Evolutionary conservation across 2,797 vertebrate genomes (phyloP), one percentile per base, ranked within the genome.

Genomic region (Scarus forsteni): DNA sequence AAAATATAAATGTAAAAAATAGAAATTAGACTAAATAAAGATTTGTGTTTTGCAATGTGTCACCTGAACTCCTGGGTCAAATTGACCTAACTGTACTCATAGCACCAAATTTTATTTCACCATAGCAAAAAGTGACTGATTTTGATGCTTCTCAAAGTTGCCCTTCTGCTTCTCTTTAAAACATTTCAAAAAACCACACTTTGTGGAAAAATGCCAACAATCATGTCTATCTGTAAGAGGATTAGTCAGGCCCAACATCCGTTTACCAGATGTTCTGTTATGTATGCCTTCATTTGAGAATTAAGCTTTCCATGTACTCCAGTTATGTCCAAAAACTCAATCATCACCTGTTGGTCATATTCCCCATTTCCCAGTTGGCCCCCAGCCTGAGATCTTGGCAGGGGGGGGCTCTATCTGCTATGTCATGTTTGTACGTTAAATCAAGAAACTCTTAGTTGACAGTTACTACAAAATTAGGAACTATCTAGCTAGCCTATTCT

Each of bases 201-300:
- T 44, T 52, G 61, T 46, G 49, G 58, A 69, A 68, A 71, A 65
- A 55, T 68, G 75, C 46, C 70, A 75, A 70, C 65, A 73, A 51
- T 66, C 53, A 60, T 53, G 44, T 74, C 67, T 34, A 53, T 68
- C 55, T 71, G 14, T 67, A 78, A 69, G 70, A 60, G 67, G 70
- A 81, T 82, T 82, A 74, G 35, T 70, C 51, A 7, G 70, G 66
- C 16, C 15, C 8, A 48, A 60, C 63, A 77, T 74, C 70, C 39
- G 18, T 75, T 79, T 52, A 68, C 35, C 60, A 78, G 60, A 85
- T 80, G 81, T 80, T 67, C 62, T 54, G n/a, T 69, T 70, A 69
- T 60, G 60, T 71, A 60, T 74, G 53, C 59, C 51, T 52, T 81
- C 50, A 71, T 82, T 72, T 70, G 66, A 49, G 44, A 71, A 60